phyloP scores from a whole-genome alignment of 2,113 vertebrate species.

The Dendrocopos noguchii region DNA sequence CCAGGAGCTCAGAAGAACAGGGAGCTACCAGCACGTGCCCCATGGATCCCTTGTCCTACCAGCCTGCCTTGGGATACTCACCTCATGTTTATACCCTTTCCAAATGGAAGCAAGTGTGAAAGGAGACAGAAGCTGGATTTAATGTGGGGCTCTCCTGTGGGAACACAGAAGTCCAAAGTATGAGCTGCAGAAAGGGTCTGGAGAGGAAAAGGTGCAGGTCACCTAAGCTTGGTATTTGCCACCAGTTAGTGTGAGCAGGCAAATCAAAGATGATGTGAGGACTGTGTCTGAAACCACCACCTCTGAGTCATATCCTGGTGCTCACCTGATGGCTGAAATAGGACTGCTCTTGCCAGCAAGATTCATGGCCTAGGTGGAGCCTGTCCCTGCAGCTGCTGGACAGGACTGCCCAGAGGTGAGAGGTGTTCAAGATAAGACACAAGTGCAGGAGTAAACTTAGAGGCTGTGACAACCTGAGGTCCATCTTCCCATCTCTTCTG shows the following conservation, averaged over 20 bases:
- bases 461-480: not conserved
- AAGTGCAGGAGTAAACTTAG: not conserved
- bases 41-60: not conserved
- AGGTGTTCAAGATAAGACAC: not conserved
- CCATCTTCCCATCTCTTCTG: not conserved
- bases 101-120: not conserved
- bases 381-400: not conserved
- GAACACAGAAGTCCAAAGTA: not conserved
- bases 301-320: not conserved
- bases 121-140: not conserved
- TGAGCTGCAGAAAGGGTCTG: not conserved
- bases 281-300: not conserved
- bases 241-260: not conserved
- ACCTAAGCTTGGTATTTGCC: not conserved
- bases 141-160: not conserved
- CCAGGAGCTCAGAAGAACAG: accelerated
- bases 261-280: not conserved
- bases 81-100: not conserved
- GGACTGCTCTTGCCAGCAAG: not conserved
- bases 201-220: not conserved
- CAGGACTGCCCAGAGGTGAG: not conserved
- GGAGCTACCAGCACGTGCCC: accelerated
- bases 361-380: not conserved
- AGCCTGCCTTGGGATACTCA: not conserved
- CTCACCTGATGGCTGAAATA: not conserved